Conservation (phyloP, 64 coral and sea anemone genomes). For the Montipora efflorescens region DNA sequence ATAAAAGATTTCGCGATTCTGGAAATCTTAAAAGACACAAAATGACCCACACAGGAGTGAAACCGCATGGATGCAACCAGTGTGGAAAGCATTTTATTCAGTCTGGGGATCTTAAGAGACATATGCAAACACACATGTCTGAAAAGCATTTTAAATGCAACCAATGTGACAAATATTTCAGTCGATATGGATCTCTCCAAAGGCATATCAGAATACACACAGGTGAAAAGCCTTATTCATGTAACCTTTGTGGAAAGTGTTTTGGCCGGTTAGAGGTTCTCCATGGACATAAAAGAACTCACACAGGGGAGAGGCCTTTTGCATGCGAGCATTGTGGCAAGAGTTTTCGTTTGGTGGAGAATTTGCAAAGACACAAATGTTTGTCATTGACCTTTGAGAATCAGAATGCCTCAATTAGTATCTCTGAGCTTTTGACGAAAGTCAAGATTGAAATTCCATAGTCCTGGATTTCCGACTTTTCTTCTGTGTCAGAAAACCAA, state of each 20-base stretch:
- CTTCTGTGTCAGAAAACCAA: too few species aligned
- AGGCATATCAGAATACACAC: neutral
- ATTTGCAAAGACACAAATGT: too few species aligned
- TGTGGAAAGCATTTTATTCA: neutral
- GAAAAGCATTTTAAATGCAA: neutral
- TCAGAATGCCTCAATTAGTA: too few species aligned
- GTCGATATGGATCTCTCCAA: neutral
- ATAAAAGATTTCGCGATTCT: too few species aligned
- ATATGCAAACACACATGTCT: neutral
- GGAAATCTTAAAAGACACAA: too few species aligned
- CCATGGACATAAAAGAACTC: neutral
- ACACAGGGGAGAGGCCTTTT: neutral
- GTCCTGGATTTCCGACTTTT: too few species aligned
- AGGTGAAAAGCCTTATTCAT: neutral
- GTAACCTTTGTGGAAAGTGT: neutral
- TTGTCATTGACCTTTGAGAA: too few species aligned
- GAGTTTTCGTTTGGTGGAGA: too few species aligned
- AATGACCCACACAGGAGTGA: neutral
- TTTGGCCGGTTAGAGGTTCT: neutral
- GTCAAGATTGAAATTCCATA: too few species aligned
- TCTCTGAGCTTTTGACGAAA: too few species aligned
- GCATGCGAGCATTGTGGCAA: too few species aligned
- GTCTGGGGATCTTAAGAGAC: neutral
- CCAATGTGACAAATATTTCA: neutral
- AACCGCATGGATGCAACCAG: neutral